Evolutionary conservation across 2,888 invertebrate genomes (phyloP), one percentile per base, ranked within the genome.

Genomic region (Tenthredo amoena): DNA sequence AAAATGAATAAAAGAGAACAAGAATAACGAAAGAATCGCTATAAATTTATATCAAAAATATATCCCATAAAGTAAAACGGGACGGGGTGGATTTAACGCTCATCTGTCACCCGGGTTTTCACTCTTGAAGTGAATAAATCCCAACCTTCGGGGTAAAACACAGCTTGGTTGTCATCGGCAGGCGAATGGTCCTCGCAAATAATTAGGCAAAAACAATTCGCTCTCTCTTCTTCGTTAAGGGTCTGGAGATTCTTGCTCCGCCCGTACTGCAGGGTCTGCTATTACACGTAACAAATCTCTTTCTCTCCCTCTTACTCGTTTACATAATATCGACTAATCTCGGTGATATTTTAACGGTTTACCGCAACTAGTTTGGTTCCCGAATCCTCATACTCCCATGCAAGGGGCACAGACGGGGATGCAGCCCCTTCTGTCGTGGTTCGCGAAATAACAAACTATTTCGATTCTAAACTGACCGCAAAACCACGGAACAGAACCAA

Each of bases 401-500:
- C 21, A 10, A 15, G 40, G 18, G 21, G 21, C 21, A 74, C 43
- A 26, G 43, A 74, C 21, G 9, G 15, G 50, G 6, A 6, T 18
- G 31, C 26, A 18, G 9, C 43, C 31, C 50, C 31, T 2, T 0
- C 3, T 65, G 31, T 12, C 21, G 21, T 1, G 81, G 62, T n/a
- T 5, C n/a, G 58, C 10, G 37, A 21, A 81, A 81, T 58, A 83
- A 83, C 83, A 83, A 83, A 83, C 83, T 83, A 83, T 83, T 82
- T 62, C 72, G 55, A 85, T 72, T 82, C 65, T 50, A 50, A 71
- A 81, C 65, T 55, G 37, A 58, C 72, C 89, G 85, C 89, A 88
- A 89, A 88, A 88, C 88, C 88, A 85, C 84, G 71, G 84, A 72
- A 77, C 86, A 85, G 77, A 85, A 55, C 76, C 72, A 76, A 37